A percentile compares a stretch with the other conserved stretches of the same genome.
phyloP scores from a whole-genome alignment of 2,797 vertebrate species.

The Fratercula arctica region DNA sequence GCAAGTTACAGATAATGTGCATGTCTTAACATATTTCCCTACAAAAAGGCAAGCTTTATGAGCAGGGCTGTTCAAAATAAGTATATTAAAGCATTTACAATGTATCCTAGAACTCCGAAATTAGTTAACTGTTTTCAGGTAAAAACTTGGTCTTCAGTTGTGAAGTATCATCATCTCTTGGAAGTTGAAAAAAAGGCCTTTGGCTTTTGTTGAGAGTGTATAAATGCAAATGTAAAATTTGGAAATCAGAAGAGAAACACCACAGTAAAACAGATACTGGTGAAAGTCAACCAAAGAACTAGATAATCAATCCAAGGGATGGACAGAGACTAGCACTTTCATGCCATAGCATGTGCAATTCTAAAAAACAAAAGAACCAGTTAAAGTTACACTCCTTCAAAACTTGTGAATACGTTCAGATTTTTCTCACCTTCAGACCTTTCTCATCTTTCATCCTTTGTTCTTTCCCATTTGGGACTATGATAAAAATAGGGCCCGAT shows the following conservation, averaged over 20 bases:
- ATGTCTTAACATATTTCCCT: neutral
- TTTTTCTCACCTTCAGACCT: slow-evolving; percentile 86
- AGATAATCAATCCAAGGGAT: neutral
- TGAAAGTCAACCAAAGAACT: neutral
- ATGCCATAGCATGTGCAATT: neutral
- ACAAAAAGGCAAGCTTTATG: neutral
- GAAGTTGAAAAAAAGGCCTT: neutral
- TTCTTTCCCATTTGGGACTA: slow-evolving; percentile 92
- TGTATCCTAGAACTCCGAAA: neutral
- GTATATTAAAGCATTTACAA: neutral
- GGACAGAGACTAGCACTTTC: neutral
- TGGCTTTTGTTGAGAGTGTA: neutral
- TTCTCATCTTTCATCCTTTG: slow-evolving; percentile 97
- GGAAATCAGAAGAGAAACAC: neutral
- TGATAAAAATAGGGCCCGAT: slow-evolving; percentile 91
- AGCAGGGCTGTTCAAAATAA: neutral
- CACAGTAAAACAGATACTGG: neutral
- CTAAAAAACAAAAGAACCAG: accelerated
- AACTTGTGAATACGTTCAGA: neutral
- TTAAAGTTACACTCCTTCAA: neutral
- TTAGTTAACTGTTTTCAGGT: neutral
- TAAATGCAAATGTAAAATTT: neutral
- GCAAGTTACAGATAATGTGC: neutral
- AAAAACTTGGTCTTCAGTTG: neutral
- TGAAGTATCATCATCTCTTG: neutral